Conservation (phyloP, 30 jellyfish, hydroid and myxozoan species). For the Chironex yamaguchii region DNA sequence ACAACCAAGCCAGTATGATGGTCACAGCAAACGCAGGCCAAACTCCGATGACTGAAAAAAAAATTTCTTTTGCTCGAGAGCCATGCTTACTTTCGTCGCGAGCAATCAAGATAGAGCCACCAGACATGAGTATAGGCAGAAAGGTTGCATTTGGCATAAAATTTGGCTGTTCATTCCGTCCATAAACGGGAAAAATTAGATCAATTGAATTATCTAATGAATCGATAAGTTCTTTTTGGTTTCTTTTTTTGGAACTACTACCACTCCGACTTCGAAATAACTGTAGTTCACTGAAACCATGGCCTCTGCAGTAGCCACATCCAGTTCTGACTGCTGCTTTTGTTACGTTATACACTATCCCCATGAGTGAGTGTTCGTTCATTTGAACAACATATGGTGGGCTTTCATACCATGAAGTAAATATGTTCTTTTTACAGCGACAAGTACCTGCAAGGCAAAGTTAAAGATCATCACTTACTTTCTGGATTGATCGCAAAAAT, state of each 20-base stretch:
- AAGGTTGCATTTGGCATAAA: background rate
- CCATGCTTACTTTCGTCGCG: background rate
- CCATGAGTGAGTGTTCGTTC: background rate
- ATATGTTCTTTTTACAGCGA: conserved; percentile 55
- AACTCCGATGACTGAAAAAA: background rate
- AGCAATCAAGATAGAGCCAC: background rate
- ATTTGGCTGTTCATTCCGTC: background rate
- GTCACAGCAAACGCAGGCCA: background rate
- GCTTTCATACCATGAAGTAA: conserved; percentile 35
- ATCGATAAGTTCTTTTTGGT: background rate
- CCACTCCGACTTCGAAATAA: conserved; percentile 8
- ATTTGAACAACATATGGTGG: conserved; percentile 58
- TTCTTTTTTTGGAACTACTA: background rate
- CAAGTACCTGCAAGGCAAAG: conserved; percentile 77
- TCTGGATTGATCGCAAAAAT: too few relatives aligned
- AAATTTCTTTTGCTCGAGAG: background rate
- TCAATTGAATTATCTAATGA: conserved; percentile 4
- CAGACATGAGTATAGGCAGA: background rate
- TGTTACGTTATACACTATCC: background rate
- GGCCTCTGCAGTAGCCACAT: conserved; percentile 15
- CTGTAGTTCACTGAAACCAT: background rate
- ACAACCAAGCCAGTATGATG: background rate
- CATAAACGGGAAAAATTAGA: conserved; percentile 18
- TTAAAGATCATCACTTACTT: too few relatives aligned
- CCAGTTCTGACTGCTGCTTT: background rate